Base-by-base conservation (phyloP, 2,888 invertebrate species). In the Nephrotoma appendiculata region DNA sequence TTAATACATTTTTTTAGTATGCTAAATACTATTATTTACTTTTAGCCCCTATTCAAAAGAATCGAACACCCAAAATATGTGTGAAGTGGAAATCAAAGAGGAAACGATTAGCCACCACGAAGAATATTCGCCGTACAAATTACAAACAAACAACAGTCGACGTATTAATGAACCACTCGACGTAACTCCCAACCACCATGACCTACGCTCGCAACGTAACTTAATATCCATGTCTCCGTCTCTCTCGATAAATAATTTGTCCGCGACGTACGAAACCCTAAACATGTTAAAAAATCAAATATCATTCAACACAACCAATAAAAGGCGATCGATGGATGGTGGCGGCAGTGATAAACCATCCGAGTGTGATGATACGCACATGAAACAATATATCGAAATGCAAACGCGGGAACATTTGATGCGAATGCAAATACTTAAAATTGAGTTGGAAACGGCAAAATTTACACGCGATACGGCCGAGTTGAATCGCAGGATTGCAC, bases 401-500 rank as follows among this genome's bases (percentile, higher is more conserved):
- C 91, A 91, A 88, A 90, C 90, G 88, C 91, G 91, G 88, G 92
- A 92, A 88, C 92, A 92, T 88, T 89, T 90, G 88, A 89, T 92
- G 89, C 91, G 92, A 87, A 91, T 92, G 91, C 91, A 91, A 88
- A 91, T 92, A 87, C 89, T 92, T 86, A 91, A 92, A 89, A 90
- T 91, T 85, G 92, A 92, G 89, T 88, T 92, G 89, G 91, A 92
- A 89, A 91, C 92, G 87, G 92, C 92, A 88, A 92, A 91, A 89
- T 90, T 91, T 87, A 90, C 90, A 88, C 90, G 94, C 88, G 94
- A 94, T 89, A 93, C 94, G 71, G 93, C 93, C 4, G 94, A 94
- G 89, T 91, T 94, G 44, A 94, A 94, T 89, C 94, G 94, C 90
- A 93, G 94, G 86, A 93, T 94, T 88, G 94, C 94, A 2, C 92